Evolutionary conservation across 2,888 invertebrate genomes (phyloP).

Genomic region (Campoletis raptor): DNA sequence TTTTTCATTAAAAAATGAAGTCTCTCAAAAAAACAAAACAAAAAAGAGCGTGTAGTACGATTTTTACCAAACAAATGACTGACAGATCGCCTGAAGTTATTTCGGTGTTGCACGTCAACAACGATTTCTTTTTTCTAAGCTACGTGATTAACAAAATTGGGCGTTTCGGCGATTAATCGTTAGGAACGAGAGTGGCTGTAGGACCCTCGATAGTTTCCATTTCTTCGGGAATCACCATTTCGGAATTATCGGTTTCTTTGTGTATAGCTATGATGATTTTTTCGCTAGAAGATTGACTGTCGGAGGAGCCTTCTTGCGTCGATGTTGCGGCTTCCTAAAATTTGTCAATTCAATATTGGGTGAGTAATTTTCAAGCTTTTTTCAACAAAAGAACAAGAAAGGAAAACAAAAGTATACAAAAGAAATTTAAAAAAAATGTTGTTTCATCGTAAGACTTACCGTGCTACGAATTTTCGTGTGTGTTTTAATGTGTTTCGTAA

Average conservation of each 20-base stretch:
- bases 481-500: slow-evolving; percentile 96
- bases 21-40: too few species aligned
- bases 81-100: neutral
- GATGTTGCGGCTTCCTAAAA: slow-evolving; percentile 90
- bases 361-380: neutral
- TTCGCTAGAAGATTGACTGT: slow-evolving; percentile 90
- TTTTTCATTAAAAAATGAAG: too few species aligned
- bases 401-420: neutral
- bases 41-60: too few species aligned
- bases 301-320: slow-evolving; percentile 90
- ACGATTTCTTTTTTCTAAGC: slow-evolving; percentile 4
- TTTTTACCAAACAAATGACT: too few species aligned
- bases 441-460: slow-evolving; percentile 81
- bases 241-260: slow-evolving; percentile 87
- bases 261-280: slow-evolving; percentile 92
- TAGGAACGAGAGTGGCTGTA: slow-evolving; percentile 79
- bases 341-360: neutral
- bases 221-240: slow-evolving; percentile 80
- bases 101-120: slow-evolving; percentile 23
- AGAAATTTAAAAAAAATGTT: slow-evolving; percentile 3
- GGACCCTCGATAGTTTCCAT: slow-evolving; percentile 80
- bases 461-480: slow-evolving; percentile 90
- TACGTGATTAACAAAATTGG: slow-evolving; percentile 17
- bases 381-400: neutral
- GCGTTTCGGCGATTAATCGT: slow-evolving; percentile 76